Base-by-base conservation (phyloP, 2,113 vertebrate genomes). In the Agapornis roseicollis region DNA sequence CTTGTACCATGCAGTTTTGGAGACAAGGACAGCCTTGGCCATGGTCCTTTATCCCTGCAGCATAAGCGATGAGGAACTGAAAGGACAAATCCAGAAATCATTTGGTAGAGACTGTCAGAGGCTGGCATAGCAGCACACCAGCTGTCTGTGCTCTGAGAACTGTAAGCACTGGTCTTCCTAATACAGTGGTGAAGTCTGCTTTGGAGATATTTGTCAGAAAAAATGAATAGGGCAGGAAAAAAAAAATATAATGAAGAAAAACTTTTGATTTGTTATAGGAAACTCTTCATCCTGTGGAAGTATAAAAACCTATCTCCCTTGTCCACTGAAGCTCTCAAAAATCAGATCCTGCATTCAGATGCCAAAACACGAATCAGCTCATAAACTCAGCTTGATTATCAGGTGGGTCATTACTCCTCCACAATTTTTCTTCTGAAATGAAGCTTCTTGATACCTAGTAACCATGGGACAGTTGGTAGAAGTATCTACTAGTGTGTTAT, bases 11-110 rank as follows among this genome's bases (percentile, higher is more conserved):
- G 11, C 13, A 2, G 14, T 55, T 55, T 17, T 61, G 49, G 69
- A 80, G 58, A 31, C 0, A 0, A n/a, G 53, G 64, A 17, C 25
- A 61, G 41, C 53, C 39, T 84, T 60, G 72, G 35, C 64, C 35
- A 1, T 16, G 58, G 52, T 33, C 19, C 39, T 81, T 12, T 22
- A 4, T 20, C 44, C 1, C 0, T 16, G 5, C 25, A 58, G 55
- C 55, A n/a, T 58, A 58, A 58, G 19, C 8, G 33, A 58, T 14
- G 55, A 58, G 55, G 55, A n/a, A 58, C 33, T 58, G 33, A n/a
- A 58, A 14, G 37, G 42, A 49, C 60, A 56, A 6, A 58, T n/a
- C 9, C 55, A 28, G 29, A 20, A 37, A 44, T 24, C 3, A 24
- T 60, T 42, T 64, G 70, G 35, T 39, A 11, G 29, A 37, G 70